Evolutionary conservation across 1,140 invertebrate genomes (phyloP), one percentile per base, ranked within the genome.

Genomic region (Tribolium castaneum): DNA sequence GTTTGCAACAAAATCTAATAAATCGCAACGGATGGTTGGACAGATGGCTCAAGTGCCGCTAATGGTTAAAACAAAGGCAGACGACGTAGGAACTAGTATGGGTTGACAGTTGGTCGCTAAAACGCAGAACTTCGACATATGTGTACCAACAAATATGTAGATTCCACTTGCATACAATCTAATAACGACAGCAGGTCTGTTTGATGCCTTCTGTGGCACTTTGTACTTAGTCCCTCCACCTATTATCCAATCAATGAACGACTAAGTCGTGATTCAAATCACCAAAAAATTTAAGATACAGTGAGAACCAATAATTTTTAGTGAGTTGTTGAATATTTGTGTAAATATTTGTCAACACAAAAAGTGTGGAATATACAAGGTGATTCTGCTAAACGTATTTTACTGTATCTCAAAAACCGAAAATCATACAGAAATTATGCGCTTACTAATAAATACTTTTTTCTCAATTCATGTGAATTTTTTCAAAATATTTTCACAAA

Each of bases 1-100:
- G 25, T 73, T 73, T 73, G 49, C 71, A 54, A 7, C 34, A 34
- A 73, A 51, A 52, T 54, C 71, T 54, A 73, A 73, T 73, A 73
- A 54, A 54, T 73, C 19, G 52, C 39, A 52, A 72, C 71, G 52
- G 71, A 73, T 73, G 71, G 52, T 73, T 39, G 71, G 71, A 51
- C 71, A 73, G 71, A 73, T 73, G 71, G 71, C 71, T 73, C 71
- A 54, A 73, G 71, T 73, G 25, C 71, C 71, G 71, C 71, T 73
- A 73, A 73, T 73, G 50, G 52, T 73, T 73, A 73, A 73, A 73
- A 73, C 49, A 52, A 73, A 73, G 19, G 70, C 70, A 45, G 71
- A 34, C 50, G 71, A 51, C 71, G 10, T 54, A 30, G 52, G 71
- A 39, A 73, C 71, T 39, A 52, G 45, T 66, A 66, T 66, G 59